Evolutionary conservation across 2,113 vertebrate species (phyloP), one percentile per base, ranked within the genome.

Genomic region (Sylvietta virens): DNA sequence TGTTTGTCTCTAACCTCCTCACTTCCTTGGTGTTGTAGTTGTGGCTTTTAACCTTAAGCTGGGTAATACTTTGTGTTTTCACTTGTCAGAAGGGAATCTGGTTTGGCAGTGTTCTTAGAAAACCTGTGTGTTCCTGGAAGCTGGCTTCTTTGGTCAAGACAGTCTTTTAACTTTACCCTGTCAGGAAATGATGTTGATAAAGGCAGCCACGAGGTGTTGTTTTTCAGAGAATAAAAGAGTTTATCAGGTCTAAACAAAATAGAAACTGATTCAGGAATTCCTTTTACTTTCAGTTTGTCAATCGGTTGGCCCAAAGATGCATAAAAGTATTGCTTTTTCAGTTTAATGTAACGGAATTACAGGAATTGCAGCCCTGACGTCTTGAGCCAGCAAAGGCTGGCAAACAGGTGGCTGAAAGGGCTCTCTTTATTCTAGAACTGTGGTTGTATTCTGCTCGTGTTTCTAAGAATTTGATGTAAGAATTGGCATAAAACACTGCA

Each of bases 301-400:
- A 24, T 83, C 11, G 31, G 26, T 19, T 91, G 19, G 60, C 73
- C 51, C 39, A 65, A 54, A 66, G 30, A 30, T 10, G 7, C 19
- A 12, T 73, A 40, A 53, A 45, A 69, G 54, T 48, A 19, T 0
- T 2, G 0, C 4, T 18, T 8, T 60, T 67, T 54, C 18, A 13
- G 26, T 79, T 67, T 35, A 22, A 12, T 39, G 15, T 26, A 5
- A 14, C 31, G 23, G 37, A 76, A 39, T 76, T 72, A 21, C 18
- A 50, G 67, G 51, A 58, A 31, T 35, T 50, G 26, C 18, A 81
- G 19, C 47, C 58, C 15, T 53, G 19, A 37, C 3, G 15, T 19
- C 37, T 76, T 72, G 54, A 53, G 40, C 6, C 67, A 88, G 24
- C 35, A 40, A 57, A 69, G 35, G 21, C 39, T 83, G 77, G 37